Evolutionary conservation across 2,113 vertebrate genomes (phyloP).

Genomic region (Zosterops borbonicus): DNA sequence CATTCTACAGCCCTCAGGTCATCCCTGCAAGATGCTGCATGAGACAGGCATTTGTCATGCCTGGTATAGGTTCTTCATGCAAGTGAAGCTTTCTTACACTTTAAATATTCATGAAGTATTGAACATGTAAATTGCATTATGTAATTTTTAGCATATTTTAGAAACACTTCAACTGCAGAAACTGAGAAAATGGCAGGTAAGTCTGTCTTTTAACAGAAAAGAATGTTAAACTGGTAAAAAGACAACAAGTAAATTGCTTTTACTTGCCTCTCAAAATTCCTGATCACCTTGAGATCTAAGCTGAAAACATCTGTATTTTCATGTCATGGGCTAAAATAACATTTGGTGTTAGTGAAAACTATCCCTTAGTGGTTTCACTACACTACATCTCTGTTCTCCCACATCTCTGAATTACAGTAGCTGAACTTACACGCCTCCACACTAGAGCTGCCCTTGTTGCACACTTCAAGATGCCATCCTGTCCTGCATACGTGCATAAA

Average conservation of each 20-base stretch:
- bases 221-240: not conserved
- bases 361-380: not conserved
- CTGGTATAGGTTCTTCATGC: not conserved
- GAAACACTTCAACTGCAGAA: not conserved
- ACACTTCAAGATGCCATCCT: not conserved
- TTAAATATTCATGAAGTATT: not conserved
- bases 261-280: not conserved
- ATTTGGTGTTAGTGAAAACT: not conserved
- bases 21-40: not conserved
- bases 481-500: not conserved
- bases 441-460: not conserved
- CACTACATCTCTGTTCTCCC: not conserved
- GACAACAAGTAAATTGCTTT: not conserved
- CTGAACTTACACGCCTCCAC: not conserved
- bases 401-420: not conserved
- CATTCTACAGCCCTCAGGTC: not conserved
- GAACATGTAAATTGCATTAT: not conserved
- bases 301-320: not conserved
- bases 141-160: not conserved
- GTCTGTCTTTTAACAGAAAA: not conserved
- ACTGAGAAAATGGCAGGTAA: not conserved
- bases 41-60: not conserved
- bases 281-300: not conserved
- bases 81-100: not conserved
- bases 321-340: not conserved